Evolutionary conservation across 1,140 invertebrate genomes (phyloP).

Genomic region (Leptopilina clavipes): DNA sequence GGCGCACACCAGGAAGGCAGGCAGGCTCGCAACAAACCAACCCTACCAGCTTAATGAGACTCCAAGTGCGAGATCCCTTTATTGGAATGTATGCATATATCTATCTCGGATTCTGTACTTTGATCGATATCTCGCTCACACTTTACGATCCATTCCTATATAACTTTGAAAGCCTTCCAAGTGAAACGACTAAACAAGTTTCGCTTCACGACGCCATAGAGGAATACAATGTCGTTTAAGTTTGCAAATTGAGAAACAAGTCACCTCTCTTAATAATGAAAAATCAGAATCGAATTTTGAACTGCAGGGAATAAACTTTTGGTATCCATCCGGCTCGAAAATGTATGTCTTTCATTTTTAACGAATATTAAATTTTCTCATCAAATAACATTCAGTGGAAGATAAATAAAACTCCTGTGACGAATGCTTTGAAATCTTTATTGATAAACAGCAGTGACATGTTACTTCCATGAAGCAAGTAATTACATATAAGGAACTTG

Average conservation of each 20-base stretch:
- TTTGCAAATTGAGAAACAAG: background rate
- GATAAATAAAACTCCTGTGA: too few relatives aligned
- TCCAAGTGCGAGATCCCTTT: constrained; percentile 38
- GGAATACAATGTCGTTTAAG: background rate
- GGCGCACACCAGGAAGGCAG: constrained; percentile 29
- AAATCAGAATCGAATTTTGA: too few relatives aligned
- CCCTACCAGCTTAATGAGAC: constrained; percentile 50
- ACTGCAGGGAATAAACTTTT: too few relatives aligned
- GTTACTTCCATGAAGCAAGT: background rate
- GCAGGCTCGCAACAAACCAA: constrained; percentile 41
- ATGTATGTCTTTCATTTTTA: too few relatives aligned
- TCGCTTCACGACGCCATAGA: background rate
- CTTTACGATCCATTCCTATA: constrained; percentile 14
- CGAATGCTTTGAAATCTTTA: too few relatives aligned
- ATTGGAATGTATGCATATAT: constrained; percentile 16
- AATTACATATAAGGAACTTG: background rate
- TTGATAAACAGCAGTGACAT: background rate
- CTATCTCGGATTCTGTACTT: background rate
- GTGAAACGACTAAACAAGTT: constrained; percentile 14
- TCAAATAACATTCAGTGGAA: too few relatives aligned
- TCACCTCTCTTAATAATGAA: too few relatives aligned
- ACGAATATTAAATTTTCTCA: too few relatives aligned
- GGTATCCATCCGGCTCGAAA: too few relatives aligned
- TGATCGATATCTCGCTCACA: constrained; percentile 8
- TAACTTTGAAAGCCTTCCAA: constrained; percentile 12